Conservation (phyloP, 2,113 vertebrate genomes). For the Equus przewalskii region DNA sequence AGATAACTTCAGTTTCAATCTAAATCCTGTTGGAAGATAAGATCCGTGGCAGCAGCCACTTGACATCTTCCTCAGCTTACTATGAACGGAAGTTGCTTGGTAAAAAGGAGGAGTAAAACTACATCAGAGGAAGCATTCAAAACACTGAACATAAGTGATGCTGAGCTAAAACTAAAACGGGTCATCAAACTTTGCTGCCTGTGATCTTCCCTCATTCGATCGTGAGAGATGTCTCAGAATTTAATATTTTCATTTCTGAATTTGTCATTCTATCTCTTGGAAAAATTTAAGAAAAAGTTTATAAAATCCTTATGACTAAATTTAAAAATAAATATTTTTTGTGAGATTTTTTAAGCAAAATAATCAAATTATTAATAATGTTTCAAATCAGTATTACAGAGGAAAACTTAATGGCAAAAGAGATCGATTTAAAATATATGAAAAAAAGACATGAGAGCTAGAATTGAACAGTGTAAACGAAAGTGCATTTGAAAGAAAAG, state of each 20-base stretch:
- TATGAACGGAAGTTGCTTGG: neutral
- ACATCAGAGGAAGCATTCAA: conserved; percentile 7
- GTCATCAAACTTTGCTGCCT: neutral
- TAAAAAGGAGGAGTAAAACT: neutral
- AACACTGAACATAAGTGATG: neutral
- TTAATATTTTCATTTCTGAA: neutral
- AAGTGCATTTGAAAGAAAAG: neutral
- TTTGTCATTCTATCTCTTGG: neutral
- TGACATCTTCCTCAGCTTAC: neutral
- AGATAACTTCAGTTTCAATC: neutral
- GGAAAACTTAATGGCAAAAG: neutral
- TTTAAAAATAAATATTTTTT: neutral
- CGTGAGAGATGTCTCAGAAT: neutral
- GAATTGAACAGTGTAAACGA: neutral
- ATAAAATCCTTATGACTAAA: neutral
- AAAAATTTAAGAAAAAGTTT: neutral
- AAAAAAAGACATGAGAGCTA: neutral
- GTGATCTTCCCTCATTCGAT: neutral
- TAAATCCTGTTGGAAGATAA: neutral
- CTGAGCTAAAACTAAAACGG: neutral
- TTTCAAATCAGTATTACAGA: neutral
- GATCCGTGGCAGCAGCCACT: neutral
- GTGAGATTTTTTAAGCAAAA: neutral
- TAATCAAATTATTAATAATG: neutral
- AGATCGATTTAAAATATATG: neutral